phyloP scores from a whole-genome alignment of 2,113 vertebrate genomes.

The Oncorhynchus mykiss region DNA sequence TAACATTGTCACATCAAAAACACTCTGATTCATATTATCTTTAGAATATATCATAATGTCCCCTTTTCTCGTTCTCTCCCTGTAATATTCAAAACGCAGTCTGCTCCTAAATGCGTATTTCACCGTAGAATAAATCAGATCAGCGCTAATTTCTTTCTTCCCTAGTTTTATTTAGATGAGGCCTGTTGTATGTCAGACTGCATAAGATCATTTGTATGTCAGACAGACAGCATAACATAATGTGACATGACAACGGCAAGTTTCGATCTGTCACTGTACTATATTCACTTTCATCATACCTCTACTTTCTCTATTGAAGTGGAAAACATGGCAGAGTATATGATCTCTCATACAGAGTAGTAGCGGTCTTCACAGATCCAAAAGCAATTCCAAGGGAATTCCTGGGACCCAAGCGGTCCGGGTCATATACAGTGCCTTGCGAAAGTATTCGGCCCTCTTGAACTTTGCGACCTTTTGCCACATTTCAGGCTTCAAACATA shows the following conservation, averaged over 20 bases:
- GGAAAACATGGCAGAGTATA: not conserved
- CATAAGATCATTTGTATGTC: not conserved
- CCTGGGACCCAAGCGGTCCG: no score
- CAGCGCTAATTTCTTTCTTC: not conserved
- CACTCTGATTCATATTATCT: constrained; percentile 12
- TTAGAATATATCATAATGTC: constrained; percentile 6
- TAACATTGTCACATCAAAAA: constrained; percentile 17
- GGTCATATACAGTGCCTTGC: no score
- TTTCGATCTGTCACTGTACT: not conserved
- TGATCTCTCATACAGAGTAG: not conserved
- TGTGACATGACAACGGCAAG: not conserved
- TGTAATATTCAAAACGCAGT: not conserved
- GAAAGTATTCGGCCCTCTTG: no score
- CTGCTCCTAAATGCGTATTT: not conserved
- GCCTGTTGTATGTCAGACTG: not conserved
- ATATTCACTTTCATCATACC: not conserved
- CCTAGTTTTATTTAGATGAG: not conserved
- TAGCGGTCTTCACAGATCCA: not conserved
- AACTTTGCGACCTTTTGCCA: no score
- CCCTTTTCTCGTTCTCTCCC: not conserved
- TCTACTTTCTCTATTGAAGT: not conserved
- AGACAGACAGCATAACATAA: no score
- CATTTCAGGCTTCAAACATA: no score
- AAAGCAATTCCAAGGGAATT: no score
- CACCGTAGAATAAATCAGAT: not conserved